Base-by-base conservation (phyloP, 2,797 vertebrate genomes). In the Thripadectes ignobilis region DNA sequence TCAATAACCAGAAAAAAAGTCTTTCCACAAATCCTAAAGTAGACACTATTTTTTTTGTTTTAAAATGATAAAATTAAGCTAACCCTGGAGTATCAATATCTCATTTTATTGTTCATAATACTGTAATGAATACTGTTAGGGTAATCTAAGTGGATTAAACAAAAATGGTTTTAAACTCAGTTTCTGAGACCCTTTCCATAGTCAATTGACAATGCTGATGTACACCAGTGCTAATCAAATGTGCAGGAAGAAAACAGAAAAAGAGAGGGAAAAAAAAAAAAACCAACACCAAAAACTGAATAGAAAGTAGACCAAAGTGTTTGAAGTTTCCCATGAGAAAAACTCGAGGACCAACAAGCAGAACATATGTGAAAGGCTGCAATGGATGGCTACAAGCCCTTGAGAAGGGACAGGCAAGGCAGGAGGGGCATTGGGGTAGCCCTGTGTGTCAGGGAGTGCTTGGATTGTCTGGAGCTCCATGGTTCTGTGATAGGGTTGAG, bases 221-320 rank as follows among this genome's bases (percentile, higher is more conserved):
- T 12, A 55, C 10, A 67, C 41, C 22, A 52, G 6, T n/a, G 23
- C 22, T 63, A 71, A 90, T 14, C 9, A 79, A 66, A 61, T 23
- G 39, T 10, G 6, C 2, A 12, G 21, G 14, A 32, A 12, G 41
- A 71, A 41, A 29, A 19, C 36, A 3, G 3, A 13, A 38, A 68
- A 51, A 39, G 2, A 3, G 2, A 8, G 8, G 6, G 19, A n/a
- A 58, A 6, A 12, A 49, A 7, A 21, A n/a, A 58, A 6, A 12
- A 49, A 27, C 4, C 22, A 9, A 22, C 24, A 26, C 49, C 32
- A 20, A n/a, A 55, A 57, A 57, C 13, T 36, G 15, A 26, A 26
- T 17, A 57, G 23, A 58, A 58, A 39, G 6, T 27, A 67, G 43
- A 72, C 1, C 4, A 57, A 55, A 54, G 51, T 32, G 51, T 32